Conservation (phyloP, 2,888 invertebrate species). For the Pedicia rivosa region DNA sequence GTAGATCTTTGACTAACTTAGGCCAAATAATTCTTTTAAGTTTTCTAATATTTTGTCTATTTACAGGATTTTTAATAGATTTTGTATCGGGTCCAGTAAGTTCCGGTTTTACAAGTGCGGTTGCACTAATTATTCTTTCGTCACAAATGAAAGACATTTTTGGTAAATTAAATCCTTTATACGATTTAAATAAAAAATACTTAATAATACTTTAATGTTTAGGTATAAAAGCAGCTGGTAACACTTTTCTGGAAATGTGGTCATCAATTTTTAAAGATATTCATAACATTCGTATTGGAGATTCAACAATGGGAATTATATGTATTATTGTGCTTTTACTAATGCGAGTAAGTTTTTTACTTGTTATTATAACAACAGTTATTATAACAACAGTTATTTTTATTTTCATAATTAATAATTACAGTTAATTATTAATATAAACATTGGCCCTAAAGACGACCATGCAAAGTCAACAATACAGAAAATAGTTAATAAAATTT, state of each 20-base stretch:
- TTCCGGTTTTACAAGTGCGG: conserved; percentile 80
- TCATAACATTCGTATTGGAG: conserved; percentile 48
- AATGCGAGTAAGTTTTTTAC: conserved; percentile 51
- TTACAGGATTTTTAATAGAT: conserved; percentile 62
- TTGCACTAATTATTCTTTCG: conserved; percentile 73
- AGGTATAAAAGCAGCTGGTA: conserved; percentile 47
- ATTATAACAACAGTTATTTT: no score
- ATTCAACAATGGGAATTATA: conserved; percentile 54
- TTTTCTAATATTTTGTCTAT: no score
- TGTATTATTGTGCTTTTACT: conserved; percentile 60
- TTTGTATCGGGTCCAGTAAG: conserved; percentile 84
- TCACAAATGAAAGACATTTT: conserved; percentile 76
- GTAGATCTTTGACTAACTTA: no score
- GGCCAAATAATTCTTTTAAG: no score
- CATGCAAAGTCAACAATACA: conserved; percentile 37
- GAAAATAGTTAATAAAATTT: conserved; percentile 41
- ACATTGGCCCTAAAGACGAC: conserved; percentile 39
- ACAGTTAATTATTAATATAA: conserved; percentile 46
- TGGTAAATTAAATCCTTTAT: conserved; percentile 25
- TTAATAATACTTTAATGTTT: background rate
- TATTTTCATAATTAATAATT: conserved; percentile 16
- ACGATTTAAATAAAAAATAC: no score
- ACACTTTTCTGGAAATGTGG: conserved; percentile 68
- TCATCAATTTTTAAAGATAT: conserved; percentile 53
- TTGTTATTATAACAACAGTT: no score